These are phyloP conservation scores for Spilogale gracilis DNA, from an alignment of 2,113 vertebrate species.

Conservation along the genomic window DNA sequence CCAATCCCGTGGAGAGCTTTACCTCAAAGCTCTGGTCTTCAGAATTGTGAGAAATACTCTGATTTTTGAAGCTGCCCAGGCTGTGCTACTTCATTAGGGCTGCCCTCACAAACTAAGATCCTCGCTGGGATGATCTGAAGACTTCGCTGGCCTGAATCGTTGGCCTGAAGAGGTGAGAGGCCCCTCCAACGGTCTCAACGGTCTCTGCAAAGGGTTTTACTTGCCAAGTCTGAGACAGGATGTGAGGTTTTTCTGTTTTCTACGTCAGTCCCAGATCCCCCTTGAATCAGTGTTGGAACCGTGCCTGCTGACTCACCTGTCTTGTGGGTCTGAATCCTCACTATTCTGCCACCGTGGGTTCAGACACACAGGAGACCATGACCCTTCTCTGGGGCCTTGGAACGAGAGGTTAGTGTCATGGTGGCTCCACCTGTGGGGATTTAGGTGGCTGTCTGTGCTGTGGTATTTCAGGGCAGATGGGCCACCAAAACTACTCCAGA, in stretches of 20 bases:
- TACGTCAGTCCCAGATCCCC: no score
- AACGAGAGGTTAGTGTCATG: neutral
- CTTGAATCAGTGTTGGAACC: no score
- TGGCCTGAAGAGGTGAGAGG: neutral
- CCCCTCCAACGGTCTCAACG: rapidly evolving
- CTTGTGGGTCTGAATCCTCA: rapidly evolving
- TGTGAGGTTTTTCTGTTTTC: neutral
- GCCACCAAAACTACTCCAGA: neutral
- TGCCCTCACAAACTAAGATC: neutral
- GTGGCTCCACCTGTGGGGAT: rapidly evolving
- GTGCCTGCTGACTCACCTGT: no score
- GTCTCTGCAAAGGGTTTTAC: neutral
- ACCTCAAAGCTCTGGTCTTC: neutral
- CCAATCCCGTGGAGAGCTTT: no score
- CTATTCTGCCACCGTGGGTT: neutral
- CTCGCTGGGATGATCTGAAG: neutral
- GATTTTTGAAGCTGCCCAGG: neutral
- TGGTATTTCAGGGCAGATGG: neutral
- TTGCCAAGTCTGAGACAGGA: neutral
- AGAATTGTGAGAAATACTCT: neutral
- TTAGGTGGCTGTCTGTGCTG: no score
- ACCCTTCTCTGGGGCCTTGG: neutral
- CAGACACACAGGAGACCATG: neutral
- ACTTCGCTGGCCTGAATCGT: no score
- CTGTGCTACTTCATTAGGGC: neutral